Percentiles rank a stretch among this genome's conserved stretches.
Evolutionary conservation across 2,888 invertebrate species (phyloP).

Genomic region (Papilio protenor): DNA sequence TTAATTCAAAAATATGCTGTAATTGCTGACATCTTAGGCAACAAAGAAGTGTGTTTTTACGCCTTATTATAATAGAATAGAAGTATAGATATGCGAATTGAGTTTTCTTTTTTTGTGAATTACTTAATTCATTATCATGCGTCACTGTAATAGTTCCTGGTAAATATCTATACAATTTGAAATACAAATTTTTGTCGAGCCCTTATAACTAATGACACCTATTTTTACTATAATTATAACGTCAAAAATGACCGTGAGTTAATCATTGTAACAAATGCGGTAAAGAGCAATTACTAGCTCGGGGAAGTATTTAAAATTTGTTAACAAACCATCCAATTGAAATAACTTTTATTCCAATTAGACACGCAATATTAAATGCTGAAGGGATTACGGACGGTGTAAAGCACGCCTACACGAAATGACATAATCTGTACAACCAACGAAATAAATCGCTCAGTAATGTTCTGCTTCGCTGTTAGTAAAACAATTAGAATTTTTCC

Average conservation of each 20-base stretch:
- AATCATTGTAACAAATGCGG: slow-evolving; percentile 30
- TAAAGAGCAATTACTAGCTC: slow-evolving; percentile 12
- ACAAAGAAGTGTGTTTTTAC: too few species aligned
- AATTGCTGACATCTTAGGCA: too few species aligned
- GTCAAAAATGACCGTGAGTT: slow-evolving; percentile 25
- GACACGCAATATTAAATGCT: slow-evolving; percentile 33
- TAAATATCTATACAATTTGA: slow-evolving; percentile 3
- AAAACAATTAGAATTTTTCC: slow-evolving; percentile 13
- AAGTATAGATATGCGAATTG: too few species aligned
- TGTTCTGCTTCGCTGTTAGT: slow-evolving; percentile 4
- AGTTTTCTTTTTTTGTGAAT: too few species aligned
- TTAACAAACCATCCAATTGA: slow-evolving; percentile 36
- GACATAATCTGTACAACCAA: slow-evolving; percentile 11
- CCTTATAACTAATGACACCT: slow-evolving; percentile 8
- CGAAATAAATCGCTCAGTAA: slow-evolving; percentile 23
- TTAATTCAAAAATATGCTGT: too few species aligned
- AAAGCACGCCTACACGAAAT: slow-evolving; percentile 31
- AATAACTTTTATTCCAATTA: slow-evolving; percentile 40
- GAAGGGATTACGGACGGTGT: slow-evolving; percentile 18
- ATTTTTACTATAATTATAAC: slow-evolving; percentile 28
- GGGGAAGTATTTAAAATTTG: slow-evolving; percentile 31
- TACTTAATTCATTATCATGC: neutral
- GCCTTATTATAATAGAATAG: too few species aligned
- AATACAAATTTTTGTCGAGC: neutral
- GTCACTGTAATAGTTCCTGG: neutral